phyloP scores from a whole-genome alignment of 2,113 vertebrate genomes.

The Uropsilus gracilis region DNA sequence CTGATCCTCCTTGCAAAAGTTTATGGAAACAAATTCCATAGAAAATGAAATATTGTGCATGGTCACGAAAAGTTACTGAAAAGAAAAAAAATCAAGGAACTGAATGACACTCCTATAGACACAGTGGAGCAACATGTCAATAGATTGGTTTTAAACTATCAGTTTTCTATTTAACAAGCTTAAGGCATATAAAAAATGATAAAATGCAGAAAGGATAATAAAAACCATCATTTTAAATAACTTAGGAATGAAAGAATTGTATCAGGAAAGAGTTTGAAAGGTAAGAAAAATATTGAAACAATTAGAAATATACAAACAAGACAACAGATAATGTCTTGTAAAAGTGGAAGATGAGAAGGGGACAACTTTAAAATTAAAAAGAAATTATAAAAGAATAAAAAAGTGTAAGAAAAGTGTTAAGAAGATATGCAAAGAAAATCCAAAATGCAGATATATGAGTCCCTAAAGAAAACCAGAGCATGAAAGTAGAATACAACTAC shows the following conservation, averaged over 20 bases:
- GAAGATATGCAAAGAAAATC: neutral
- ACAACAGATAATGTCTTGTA: neutral
- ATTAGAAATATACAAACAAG: neutral
- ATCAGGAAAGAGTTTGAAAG: neutral
- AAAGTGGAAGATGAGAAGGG: neutral
- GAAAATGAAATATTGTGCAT: neutral
- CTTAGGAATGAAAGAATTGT: neutral
- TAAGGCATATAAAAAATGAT: neutral
- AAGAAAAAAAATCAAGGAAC: neutral
- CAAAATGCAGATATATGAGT: neutral
- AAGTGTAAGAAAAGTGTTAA: neutral
- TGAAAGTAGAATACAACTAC: neutral
- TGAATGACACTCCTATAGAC: neutral
- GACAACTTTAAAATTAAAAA: neutral
- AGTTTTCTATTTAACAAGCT: neutral
- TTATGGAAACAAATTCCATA: neutral
- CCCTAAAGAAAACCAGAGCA: neutral
- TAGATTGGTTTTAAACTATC: neutral
- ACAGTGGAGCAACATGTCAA: neutral
- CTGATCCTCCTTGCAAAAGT: neutral
- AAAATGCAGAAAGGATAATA: neutral
- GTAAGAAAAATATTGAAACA: neutral
- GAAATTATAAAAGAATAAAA: neutral
- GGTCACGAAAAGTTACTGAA: neutral
- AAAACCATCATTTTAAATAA: neutral